These are phyloP conservation scores for Lagria hirta DNA, from an alignment of 2,888 invertebrate genomes.

Conservation along the genomic window DNA sequence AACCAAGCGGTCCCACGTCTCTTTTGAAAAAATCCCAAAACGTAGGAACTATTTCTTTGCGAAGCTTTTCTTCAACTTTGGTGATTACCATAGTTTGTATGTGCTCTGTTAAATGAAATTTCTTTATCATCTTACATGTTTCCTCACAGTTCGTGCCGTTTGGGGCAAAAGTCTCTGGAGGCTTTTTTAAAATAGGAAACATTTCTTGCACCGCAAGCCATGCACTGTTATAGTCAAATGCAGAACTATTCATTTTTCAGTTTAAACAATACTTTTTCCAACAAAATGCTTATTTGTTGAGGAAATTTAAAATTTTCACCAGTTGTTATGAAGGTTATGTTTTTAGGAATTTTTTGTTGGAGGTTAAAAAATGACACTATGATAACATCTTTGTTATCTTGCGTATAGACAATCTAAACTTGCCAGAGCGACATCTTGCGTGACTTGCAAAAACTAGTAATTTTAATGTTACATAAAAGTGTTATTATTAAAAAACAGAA, in stretches of 20 bases:
- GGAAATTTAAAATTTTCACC: no score
- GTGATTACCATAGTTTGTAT: conserved; percentile 54
- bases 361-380: no score
- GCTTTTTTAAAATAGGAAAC: conserved; percentile 46
- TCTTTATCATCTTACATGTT: conserved; percentile 46
- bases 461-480: no score
- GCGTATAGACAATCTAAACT: no score
- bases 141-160: conserved; percentile 32
- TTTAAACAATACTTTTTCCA: no score
- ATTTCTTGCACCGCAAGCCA: conserved; percentile 42
- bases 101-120: conserved; percentile 43
- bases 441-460: no score
- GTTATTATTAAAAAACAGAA: no score
- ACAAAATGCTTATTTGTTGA: no score
- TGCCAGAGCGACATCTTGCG: no score
- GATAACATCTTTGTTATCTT: no score
- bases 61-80: conserved; percentile 62
- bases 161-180: conserved; percentile 28
- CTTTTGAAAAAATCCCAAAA: conserved; percentile 68
- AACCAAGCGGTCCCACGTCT: conserved; percentile 60
- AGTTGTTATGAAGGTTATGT: no score
- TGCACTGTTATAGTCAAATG: conserved; percentile 29
- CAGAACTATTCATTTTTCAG: conserved; percentile 7
- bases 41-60: conserved; percentile 62
- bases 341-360: no score